Evolutionary conservation across 1,140 invertebrate species (phyloP).

Genomic region (Campodea augens): DNA sequence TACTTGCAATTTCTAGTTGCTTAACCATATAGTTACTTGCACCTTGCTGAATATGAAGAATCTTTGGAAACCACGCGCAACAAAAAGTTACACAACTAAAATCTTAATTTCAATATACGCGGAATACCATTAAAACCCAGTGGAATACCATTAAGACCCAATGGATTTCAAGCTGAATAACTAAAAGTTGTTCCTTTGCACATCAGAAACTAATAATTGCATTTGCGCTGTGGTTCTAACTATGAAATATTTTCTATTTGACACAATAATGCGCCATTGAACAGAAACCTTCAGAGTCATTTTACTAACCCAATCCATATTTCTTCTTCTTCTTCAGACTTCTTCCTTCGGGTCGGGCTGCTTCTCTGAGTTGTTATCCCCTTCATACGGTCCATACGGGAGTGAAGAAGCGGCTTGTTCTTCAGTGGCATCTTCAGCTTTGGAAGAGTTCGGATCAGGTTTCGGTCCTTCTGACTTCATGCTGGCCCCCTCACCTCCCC

Average conservation of each 20-base stretch:
- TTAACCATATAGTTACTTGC: no score
- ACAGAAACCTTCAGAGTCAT: background rate
- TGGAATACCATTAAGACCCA: background rate
- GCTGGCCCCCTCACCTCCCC: no score
- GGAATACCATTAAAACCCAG: no score
- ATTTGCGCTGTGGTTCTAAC: background rate
- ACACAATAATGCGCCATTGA: background rate
- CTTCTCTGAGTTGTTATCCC: conserved; percentile 39
- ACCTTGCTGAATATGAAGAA: no score
- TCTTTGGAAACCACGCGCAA: no score
- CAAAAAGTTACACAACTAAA: no score
- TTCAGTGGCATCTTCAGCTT: conserved; percentile 10
- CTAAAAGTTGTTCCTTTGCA: background rate
- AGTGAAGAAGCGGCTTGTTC: conserved; percentile 12
- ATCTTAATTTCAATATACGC: no score
- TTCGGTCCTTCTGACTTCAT: conserved; percentile 11
- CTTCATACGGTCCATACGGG: conserved; percentile 20
- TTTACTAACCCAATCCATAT: background rate
- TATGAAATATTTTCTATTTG: background rate
- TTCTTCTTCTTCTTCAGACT: background rate
- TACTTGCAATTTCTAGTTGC: no score
- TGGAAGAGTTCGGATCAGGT: conserved; percentile 12
- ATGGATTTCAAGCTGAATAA: background rate
- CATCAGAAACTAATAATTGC: background rate
- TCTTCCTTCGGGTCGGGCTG: conserved; percentile 37